A percentile compares a stretch with the other conserved stretches of the same genome.
phyloP scores from a whole-genome alignment of 2,888 invertebrate genomes.

The Papilio protenor region DNA sequence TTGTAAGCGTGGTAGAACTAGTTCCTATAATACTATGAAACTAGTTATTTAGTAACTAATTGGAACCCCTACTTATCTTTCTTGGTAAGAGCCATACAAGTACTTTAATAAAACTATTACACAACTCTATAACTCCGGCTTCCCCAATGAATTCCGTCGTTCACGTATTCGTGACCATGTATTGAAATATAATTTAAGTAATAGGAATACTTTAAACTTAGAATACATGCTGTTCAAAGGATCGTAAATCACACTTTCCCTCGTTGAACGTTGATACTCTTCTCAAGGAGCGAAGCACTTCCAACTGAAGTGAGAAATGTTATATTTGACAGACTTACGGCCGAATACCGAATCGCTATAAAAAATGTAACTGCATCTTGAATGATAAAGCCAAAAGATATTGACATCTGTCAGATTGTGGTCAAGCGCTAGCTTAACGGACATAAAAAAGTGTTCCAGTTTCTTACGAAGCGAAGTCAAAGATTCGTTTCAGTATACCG shows the following conservation, averaged over 20 bases:
- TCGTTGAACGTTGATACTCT: background rate
- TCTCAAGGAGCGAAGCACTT: background rate
- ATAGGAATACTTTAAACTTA: background rate
- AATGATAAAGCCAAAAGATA: too few species aligned
- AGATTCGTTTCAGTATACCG: too few species aligned
- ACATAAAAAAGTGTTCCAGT: too few species aligned
- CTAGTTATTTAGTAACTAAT: background rate
- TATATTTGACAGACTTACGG: background rate
- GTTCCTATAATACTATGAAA: background rate
- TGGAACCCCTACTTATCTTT: background rate
- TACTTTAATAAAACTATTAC: background rate
- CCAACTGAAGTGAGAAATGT: background rate
- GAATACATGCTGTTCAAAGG: background rate
- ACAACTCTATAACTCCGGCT: background rate
- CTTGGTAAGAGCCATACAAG: background rate
- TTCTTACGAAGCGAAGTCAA: too few species aligned
- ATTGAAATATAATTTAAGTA: background rate
- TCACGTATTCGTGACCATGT: background rate
- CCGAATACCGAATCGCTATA: too few species aligned
- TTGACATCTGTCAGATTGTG: too few species aligned
- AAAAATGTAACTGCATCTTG: too few species aligned
- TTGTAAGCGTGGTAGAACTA: background rate
- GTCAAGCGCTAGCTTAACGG: too few species aligned
- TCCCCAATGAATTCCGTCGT: background rate
- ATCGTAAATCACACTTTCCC: slow-evolving; percentile 11